These are phyloP conservation scores for Ptychadena robeensis DNA, from an alignment of 2,797 vertebrate genomes.

Conservation along the genomic window DNA sequence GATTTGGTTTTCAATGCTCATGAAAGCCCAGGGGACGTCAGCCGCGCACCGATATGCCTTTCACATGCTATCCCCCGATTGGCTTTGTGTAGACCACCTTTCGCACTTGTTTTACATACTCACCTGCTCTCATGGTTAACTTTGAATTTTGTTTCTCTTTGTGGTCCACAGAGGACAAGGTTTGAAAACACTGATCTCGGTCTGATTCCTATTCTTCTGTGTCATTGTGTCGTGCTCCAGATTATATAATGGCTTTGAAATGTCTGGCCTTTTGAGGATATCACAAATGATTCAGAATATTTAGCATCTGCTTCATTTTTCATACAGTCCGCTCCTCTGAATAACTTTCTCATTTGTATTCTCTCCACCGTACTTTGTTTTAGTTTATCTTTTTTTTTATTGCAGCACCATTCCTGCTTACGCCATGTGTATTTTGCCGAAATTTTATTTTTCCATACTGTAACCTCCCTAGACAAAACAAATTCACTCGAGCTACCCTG, in stretches of 20 bases:
- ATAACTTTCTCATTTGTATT: conserved; percentile 14
- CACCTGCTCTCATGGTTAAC: background rate
- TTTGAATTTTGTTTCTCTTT: conserved; percentile 5
- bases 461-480: too few species aligned
- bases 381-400: background rate
- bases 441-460: background rate
- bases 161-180: background rate
- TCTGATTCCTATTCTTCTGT: conserved; percentile 27
- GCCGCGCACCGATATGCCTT: background rate
- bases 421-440: background rate
- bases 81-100: background rate
- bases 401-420: background rate
- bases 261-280: conserved; percentile 30
- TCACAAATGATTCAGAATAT: conserved; percentile 21
- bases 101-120: conserved; percentile 16
- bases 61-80: background rate
- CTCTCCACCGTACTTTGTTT: background rate
- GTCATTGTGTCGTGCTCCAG: conserved; percentile 30
- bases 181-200: conserved; percentile 25
- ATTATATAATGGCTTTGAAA: conserved; percentile 51
- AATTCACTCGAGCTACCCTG: too few species aligned
- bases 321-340: conserved; percentile 8
- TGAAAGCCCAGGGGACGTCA: background rate
- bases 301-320: conserved; percentile 40
- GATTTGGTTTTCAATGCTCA: background rate